phyloP scores from a whole-genome alignment of 1,140 invertebrate species.

The Papilio aristodemus region DNA sequence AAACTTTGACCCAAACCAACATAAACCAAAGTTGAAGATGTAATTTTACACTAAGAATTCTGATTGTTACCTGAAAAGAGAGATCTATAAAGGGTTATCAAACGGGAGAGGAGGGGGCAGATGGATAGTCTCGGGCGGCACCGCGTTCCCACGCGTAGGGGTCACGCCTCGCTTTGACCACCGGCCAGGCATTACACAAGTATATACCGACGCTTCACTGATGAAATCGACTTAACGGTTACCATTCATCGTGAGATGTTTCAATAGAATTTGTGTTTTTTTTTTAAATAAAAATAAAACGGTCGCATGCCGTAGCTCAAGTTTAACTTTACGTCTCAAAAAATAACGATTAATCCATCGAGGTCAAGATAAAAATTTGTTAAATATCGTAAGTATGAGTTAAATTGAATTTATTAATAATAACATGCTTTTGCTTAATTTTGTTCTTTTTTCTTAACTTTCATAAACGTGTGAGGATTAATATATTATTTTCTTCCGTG shows the following conservation, averaged over 20 bases:
- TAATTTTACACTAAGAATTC: background rate
- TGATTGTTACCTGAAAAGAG: background rate
- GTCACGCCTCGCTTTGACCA: conserved; percentile 30
- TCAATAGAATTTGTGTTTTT: conserved; percentile 9
- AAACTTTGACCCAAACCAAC: too few relatives aligned
- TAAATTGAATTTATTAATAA: too few relatives aligned
- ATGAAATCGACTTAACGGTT: conserved; percentile 27
- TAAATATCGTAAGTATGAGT: too few relatives aligned
- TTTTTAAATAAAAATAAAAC: background rate
- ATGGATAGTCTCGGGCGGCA: background rate
- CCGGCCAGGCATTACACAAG: conserved; percentile 21
- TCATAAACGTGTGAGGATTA: too few relatives aligned
- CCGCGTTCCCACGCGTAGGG: conserved; percentile 18
- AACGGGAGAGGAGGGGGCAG: background rate
- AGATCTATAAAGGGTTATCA: background rate
- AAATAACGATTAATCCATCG: too few relatives aligned
- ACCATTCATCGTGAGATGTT: conserved; percentile 12
- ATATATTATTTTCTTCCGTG: too few relatives aligned
- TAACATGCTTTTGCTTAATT: too few relatives aligned
- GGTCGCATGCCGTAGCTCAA: background rate
- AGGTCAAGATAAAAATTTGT: too few relatives aligned
- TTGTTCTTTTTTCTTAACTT: too few relatives aligned
- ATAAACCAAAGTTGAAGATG: too few relatives aligned
- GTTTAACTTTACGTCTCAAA: too few relatives aligned
- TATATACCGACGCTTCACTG: background rate